phyloP scores from a whole-genome alignment of 2,113 vertebrate genomes.

The Zosterops lateralis region DNA sequence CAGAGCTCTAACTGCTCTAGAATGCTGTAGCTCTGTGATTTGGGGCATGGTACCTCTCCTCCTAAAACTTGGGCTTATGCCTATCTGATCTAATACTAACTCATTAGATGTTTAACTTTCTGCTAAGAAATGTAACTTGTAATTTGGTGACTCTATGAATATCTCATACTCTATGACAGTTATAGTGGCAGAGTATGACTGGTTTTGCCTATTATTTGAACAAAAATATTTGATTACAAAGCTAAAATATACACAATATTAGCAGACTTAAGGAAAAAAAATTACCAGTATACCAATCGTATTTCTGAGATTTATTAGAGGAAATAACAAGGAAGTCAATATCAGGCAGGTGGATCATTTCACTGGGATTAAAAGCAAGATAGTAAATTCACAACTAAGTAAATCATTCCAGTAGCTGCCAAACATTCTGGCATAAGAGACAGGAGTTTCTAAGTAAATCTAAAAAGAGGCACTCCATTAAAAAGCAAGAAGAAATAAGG shows the following conservation, averaged over 20 bases:
- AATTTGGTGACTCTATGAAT: neutral
- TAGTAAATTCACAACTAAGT: neutral
- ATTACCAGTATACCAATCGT: neutral
- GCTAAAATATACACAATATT: neutral
- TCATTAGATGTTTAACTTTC: neutral
- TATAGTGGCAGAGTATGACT: neutral
- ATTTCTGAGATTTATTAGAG: neutral
- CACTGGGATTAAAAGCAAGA: neutral
- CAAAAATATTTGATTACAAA: neutral
- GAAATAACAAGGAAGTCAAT: neutral
- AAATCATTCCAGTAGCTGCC: neutral
- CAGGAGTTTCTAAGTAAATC: neutral
- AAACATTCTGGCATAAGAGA: neutral
- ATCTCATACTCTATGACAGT: neutral
- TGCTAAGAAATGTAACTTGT: neutral
- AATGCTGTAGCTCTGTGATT: neutral
- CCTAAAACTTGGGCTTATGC: neutral
- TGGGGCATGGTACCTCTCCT: neutral
- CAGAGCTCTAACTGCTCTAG: neutral
- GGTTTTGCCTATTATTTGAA: neutral
- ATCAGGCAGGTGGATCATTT: neutral
- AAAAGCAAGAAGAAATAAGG: neutral
- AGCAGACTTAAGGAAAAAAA: neutral
- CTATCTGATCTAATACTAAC: neutral
- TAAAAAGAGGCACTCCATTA: neutral